A percentile compares a stretch with the other conserved stretches of the same genome.
These are phyloP conservation scores for Acanthis flammea DNA, from an alignment of 2,797 vertebrate species.

Conservation along the genomic window DNA sequence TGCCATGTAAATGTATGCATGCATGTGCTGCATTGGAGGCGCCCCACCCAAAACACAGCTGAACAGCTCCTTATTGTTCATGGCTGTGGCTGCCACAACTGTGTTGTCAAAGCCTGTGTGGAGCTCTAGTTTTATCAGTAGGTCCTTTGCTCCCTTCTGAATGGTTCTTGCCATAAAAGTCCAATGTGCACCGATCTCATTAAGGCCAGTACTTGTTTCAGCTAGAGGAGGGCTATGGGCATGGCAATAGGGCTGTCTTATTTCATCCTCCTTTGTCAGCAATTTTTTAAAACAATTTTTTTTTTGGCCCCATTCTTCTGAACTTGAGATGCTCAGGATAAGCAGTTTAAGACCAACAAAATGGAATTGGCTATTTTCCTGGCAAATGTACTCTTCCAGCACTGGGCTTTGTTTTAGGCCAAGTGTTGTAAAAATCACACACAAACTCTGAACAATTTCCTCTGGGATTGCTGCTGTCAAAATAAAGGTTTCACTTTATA, in stretches of 20 bases:
- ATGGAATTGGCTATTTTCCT: conserved; percentile 35
- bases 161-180: neutral
- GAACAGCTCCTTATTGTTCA: neutral
- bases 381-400: neutral
- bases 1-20: neutral
- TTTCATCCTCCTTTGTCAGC: neutral
- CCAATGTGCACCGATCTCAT: neutral
- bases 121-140: neutral
- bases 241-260: neutral
- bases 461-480: conserved; percentile 59
- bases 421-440: conserved; percentile 53
- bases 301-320: neutral
- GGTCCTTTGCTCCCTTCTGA: neutral
- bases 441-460: conserved; percentile 54
- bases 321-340: neutral
- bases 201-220: fast-evolving
- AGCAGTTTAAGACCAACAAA: conserved; percentile 12
- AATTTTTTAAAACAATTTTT: neutral
- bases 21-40: fast-evolving
- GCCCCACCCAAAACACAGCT: fast-evolving
- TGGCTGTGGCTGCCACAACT: neutral
- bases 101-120: neutral
- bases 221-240: fast-evolving
- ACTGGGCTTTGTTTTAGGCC: conserved; percentile 35
- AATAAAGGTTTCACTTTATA: conserved; percentile 63